Base-by-base conservation (phyloP, 2,888 invertebrate species). In the Epicampocera succincta region DNA sequence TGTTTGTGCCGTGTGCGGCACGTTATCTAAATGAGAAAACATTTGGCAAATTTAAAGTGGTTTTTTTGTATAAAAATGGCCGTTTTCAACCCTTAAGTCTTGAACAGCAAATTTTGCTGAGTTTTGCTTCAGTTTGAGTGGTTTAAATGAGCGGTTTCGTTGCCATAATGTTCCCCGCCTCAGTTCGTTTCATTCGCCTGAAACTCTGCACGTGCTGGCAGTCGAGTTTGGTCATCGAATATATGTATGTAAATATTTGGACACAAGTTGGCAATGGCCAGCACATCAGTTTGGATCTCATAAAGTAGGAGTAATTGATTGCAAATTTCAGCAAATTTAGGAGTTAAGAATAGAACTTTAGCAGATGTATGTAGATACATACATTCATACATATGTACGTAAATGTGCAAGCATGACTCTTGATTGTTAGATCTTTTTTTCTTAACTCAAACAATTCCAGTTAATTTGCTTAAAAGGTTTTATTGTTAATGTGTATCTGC, bases 51-150 rank as follows among this genome's bases (percentile, higher is more conserved):
- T 61, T 19, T 60, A 17, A 80, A 83, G 75, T 84, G 83, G 50
- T 73, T 74, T 69, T n/a, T 87, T 80, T 40, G 44, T 61, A 85
- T 84, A 86, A 88, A 88, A 88, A 88, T 88, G 89, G 88, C 88
- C 85, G 74, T 74, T 68, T 66, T 9, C 82, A 82, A 71, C 82
- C 82, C 80, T 48, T 73, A 72, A 54, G 6, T 56, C 33, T 25
- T 50, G 19, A 19, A 9, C 9, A 5, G 60, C 33, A n/a, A 48
- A 69, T 33, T 71, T n/a, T n/a, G n/a, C n/a, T 65, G 61, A 77
- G 54, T 25, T 38, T 33, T 17, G 6, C 54, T 13, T 9, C n/a
- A 6, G 21, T 54, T 33, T 61, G 44, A 42, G 52, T 58, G 13
- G 3, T n/a, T 15, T n/a, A 0, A 13, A 17, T 44, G 25, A 61